These are phyloP conservation scores for Zalophus californianus DNA, from an alignment of 2,797 vertebrate species.

Conservation along the genomic window DNA sequence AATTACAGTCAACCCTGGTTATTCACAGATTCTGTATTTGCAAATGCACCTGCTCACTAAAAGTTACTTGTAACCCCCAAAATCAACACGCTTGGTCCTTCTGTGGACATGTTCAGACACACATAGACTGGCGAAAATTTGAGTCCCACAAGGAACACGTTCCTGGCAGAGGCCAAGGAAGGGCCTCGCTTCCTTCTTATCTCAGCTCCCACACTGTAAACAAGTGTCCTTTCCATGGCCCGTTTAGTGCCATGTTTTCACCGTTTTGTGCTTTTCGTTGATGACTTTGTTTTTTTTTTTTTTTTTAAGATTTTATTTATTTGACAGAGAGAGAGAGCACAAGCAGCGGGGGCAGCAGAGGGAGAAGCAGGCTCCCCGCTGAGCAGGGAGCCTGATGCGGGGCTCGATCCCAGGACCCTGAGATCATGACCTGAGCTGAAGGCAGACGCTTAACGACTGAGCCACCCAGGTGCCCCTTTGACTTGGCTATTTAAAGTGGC, in stretches of 20 bases:
- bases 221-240: neutral
- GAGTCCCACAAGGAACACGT: rapidly evolving
- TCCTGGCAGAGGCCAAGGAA: neutral
- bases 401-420: no score
- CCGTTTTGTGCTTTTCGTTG: neutral
- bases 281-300: no score
- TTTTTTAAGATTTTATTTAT: no score
- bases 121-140: rapidly evolving
- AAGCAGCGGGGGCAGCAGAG: no score
- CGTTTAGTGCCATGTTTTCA: rapidly evolving
- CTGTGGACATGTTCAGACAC: rapidly evolving
- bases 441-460: no score
- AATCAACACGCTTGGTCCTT: rapidly evolving
- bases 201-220: no score
- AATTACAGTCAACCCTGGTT: neutral
- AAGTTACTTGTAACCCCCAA: neutral
- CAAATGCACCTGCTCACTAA: neutral
- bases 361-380: no score
- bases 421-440: no score
- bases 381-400: no score
- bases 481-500: neutral
- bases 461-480: no score
- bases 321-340: no score
- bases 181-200: neutral
- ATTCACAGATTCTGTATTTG: neutral